phyloP scores from a whole-genome alignment of 1,140 invertebrate genomes.

The Zaprionus capensis region DNA sequence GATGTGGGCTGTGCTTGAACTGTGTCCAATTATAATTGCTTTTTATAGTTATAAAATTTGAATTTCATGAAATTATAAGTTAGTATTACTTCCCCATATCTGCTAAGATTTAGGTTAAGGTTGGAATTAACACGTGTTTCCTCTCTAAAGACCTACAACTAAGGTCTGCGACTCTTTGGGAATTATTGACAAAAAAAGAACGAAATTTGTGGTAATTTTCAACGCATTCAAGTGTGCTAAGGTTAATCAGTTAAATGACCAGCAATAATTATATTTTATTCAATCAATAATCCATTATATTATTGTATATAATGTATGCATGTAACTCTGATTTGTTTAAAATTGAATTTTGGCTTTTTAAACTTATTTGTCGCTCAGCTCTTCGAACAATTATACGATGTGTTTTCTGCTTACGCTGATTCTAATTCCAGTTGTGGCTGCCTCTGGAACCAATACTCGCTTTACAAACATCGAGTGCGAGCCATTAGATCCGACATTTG shows the following conservation, averaged over 20 bases:
- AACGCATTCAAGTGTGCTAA: no score
- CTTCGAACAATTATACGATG: background rate
- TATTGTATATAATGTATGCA: no score
- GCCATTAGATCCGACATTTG: background rate
- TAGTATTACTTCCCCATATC: background rate
- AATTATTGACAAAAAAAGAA: no score
- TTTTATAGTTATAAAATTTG: background rate
- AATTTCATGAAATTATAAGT: background rate
- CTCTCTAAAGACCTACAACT: no score
- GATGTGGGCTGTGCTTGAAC: constrained; percentile 11
- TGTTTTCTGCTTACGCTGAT: background rate
- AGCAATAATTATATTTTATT: no score
- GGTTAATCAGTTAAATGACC: no score
- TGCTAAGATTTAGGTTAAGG: background rate
- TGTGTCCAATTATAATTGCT: constrained; percentile 31
- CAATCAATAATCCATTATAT: no score
- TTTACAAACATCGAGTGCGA: constrained; percentile 11
- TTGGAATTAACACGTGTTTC: background rate
- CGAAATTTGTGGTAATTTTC: no score
- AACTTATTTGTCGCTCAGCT: background rate
- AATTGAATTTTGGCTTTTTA: no score
- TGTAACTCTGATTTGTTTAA: no score
- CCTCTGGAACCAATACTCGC: background rate
- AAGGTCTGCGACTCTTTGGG: no score
- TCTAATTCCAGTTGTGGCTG: background rate